Evolutionary conservation across 2,797 vertebrate genomes (phyloP).

Genomic region (Cuniculus paca): DNA sequence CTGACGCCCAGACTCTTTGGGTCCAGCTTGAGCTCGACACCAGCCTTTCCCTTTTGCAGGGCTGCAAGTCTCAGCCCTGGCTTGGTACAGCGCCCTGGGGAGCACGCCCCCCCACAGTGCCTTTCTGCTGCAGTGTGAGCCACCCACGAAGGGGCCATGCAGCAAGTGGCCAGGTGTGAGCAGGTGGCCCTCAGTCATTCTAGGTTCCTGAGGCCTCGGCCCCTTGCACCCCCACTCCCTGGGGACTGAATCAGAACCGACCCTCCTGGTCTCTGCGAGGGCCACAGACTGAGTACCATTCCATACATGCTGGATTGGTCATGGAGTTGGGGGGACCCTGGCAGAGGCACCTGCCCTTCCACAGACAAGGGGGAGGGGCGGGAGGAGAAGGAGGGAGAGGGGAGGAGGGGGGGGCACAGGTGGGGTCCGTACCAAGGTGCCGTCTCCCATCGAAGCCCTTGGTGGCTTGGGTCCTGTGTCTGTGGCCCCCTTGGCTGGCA

Average conservation of each 20-base stretch:
- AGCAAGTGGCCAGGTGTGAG: not conserved
- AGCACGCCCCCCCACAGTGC: not conserved
- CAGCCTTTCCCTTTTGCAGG: not conserved
- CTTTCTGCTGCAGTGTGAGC: not conserved
- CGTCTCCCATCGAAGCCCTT: conserved; percentile 79
- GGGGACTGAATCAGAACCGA: not conserved
- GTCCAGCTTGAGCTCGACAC: not conserved
- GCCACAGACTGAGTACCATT: not conserved
- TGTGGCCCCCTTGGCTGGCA: conserved; percentile 76
- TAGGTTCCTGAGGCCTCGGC: not conserved
- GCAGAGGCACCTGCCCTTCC: not conserved
- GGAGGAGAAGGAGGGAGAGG: not conserved
- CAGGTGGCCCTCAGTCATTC: not conserved
- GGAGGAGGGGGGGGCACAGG: not conserved
- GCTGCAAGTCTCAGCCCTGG: not conserved
- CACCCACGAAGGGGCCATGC: not conserved
- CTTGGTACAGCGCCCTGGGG: not conserved
- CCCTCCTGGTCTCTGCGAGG: not conserved
- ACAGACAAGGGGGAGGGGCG: not conserved
- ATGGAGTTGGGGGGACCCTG: fast-evolving
- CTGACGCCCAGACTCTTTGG: not conserved
- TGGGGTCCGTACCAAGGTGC: conserved; percentile 86
- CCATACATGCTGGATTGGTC: not conserved
- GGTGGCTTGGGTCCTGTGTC: conserved; percentile 80
- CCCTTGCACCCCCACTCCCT: not conserved